Conservation (phyloP, 2,113 vertebrate genomes). For the Apodemus speciosus region DNA sequence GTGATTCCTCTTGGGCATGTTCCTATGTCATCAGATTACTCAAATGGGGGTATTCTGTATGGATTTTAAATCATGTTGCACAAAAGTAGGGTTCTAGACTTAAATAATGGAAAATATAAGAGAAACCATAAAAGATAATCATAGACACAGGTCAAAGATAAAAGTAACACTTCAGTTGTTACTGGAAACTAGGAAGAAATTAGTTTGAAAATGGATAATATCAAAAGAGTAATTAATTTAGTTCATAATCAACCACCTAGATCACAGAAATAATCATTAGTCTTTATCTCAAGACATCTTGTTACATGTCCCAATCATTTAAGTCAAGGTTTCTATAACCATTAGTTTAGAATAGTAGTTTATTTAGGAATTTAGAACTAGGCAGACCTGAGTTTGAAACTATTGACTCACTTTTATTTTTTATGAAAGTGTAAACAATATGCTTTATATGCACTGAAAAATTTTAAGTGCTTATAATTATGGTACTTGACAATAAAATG, state of each 20-base stretch:
- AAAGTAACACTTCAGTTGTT: neutral
- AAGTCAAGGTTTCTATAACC: neutral
- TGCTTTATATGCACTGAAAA: neutral
- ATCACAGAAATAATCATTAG: neutral
- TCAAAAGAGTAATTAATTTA: neutral
- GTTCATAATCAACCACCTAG: neutral
- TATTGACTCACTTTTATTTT: neutral
- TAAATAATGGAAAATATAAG: neutral
- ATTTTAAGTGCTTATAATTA: neutral
- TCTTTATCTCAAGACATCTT: neutral
- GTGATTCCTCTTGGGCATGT: neutral
- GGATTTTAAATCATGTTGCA: neutral
- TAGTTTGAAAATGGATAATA: neutral
- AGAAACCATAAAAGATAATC: constrained; percentile 11
- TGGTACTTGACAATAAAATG: neutral
- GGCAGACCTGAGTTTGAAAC: neutral
- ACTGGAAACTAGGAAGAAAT: neutral
- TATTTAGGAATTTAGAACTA: neutral
- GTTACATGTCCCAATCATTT: neutral
- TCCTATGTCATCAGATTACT: neutral
- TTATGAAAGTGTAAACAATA: neutral
- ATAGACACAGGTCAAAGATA: neutral
- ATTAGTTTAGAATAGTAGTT: neutral
- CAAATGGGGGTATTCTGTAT: neutral
- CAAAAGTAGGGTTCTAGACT: neutral